These are phyloP conservation scores for Chouioia cunea DNA, from an alignment of 2,888 invertebrate species.

Conservation along the genomic window DNA sequence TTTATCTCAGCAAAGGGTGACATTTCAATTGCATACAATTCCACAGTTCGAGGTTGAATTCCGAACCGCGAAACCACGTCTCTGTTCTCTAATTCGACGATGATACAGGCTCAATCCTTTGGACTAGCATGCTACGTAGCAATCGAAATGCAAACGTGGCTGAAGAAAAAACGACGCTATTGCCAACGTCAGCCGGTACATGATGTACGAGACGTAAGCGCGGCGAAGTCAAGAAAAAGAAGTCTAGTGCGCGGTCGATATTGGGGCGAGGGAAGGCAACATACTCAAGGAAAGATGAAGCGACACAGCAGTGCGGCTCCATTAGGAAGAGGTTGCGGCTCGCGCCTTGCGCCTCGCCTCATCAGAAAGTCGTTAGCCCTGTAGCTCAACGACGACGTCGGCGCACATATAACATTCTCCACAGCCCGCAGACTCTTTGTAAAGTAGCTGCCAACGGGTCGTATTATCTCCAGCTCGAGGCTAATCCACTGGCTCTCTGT, in stretches of 20 bases:
- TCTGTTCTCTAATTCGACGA: too few species aligned
- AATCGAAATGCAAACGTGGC: too few species aligned
- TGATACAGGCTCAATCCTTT: too few species aligned
- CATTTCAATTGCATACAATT: constrained; percentile 17
- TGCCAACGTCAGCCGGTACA: constrained; percentile 33
- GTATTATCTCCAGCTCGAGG: constrained; percentile 18
- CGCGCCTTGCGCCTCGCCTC: constrained; percentile 60
- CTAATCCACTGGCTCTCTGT: too few species aligned
- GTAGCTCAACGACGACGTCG: background rate
- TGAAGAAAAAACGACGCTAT: too few species aligned
- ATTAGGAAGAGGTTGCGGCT: constrained; percentile 61
- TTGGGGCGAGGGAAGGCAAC: background rate
- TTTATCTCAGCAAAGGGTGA: background rate
- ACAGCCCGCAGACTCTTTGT: background rate
- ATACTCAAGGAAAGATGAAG: constrained; percentile 49
- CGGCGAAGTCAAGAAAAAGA: background rate
- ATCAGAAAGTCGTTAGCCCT: constrained; percentile 67
- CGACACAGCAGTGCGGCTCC: constrained; percentile 50
- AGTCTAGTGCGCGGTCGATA: too few species aligned
- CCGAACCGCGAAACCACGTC: too few species aligned
- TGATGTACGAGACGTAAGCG: background rate
- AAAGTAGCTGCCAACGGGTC: constrained; percentile 1
- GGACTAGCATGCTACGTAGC: too few species aligned
- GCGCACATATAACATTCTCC: background rate
- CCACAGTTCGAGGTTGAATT: too few species aligned